Percentiles rank a stretch among this genome's conserved stretches.
These are phyloP conservation scores for Zingel zingel DNA, from an alignment of 2,113 vertebrate genomes.

Conservation along the genomic window DNA sequence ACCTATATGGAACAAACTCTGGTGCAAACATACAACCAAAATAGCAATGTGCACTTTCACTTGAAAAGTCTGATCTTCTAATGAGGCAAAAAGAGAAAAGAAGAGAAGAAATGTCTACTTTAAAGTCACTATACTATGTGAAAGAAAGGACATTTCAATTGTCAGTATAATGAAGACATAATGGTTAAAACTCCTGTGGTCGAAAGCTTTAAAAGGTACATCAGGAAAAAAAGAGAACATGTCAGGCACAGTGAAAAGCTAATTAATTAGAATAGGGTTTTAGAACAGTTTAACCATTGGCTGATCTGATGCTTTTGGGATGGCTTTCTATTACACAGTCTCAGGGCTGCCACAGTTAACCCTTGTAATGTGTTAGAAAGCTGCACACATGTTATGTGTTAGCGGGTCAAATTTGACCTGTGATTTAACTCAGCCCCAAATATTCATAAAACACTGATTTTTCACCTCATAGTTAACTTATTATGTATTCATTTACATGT, in stretches of 20 bases:
- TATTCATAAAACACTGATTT: too few species aligned
- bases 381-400: too few species aligned
- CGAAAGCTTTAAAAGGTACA: slow-evolving; percentile 36
- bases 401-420: too few species aligned
- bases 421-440: too few species aligned
- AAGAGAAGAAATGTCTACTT: background rate
- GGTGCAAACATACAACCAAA: background rate
- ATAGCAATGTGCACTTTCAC: background rate
- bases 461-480: too few species aligned
- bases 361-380: background rate
- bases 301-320: slow-evolving; percentile 38
- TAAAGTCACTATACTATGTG: background rate
- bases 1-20: background rate
- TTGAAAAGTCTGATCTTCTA: background rate
- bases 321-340: slow-evolving; percentile 20
- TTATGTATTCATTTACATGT: too few species aligned
- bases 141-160: slow-evolving; percentile 16
- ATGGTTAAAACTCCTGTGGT: slow-evolving; percentile 12
- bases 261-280: slow-evolving; percentile 44
- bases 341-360: slow-evolving; percentile 30
- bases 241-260: slow-evolving; percentile 13
- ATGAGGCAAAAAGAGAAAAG: background rate
- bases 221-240: slow-evolving; percentile 20
- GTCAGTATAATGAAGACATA: slow-evolving; percentile 12
- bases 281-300: slow-evolving; percentile 47